Evolutionary conservation across 2,113 vertebrate genomes (phyloP).

Genomic region (Lagopus muta): DNA sequence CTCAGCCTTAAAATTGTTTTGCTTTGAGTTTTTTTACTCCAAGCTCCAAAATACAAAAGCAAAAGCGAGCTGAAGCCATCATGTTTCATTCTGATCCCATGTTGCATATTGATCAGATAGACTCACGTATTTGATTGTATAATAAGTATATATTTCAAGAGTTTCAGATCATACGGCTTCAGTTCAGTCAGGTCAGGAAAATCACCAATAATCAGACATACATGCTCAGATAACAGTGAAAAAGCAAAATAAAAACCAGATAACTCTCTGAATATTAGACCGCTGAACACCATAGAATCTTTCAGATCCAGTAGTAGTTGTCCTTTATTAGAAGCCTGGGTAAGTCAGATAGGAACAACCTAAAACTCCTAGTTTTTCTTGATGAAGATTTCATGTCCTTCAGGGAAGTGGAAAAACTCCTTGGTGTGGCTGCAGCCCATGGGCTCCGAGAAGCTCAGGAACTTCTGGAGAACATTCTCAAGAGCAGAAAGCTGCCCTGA

Average conservation of each 20-base stretch:
- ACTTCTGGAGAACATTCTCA: slow-evolving; percentile 60
- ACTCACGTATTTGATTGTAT: neutral
- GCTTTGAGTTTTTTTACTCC: neutral
- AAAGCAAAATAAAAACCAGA: neutral
- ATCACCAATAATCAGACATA: neutral
- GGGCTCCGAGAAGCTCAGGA: slow-evolving; percentile 57
- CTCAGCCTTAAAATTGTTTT: neutral
- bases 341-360: neutral
- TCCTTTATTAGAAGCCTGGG: neutral
- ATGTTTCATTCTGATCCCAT: neutral
- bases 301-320: neutral
- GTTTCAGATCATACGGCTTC: neutral
- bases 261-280: neutral
- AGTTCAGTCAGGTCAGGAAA: neutral
- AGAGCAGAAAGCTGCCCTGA: slow-evolving; percentile 54
- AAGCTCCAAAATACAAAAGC: neutral
- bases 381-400: neutral
- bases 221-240: neutral
- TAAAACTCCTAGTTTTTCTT: neutral
- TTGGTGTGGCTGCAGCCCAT: slow-evolving; percentile 50
- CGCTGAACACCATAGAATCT: neutral
- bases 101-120: neutral
- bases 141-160: neutral
- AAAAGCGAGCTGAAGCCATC: neutral
- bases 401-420: slow-evolving; percentile 65